Evolutionary conservation across 1,140 invertebrate genomes (phyloP).

Genomic region (Bombus balteatus): DNA sequence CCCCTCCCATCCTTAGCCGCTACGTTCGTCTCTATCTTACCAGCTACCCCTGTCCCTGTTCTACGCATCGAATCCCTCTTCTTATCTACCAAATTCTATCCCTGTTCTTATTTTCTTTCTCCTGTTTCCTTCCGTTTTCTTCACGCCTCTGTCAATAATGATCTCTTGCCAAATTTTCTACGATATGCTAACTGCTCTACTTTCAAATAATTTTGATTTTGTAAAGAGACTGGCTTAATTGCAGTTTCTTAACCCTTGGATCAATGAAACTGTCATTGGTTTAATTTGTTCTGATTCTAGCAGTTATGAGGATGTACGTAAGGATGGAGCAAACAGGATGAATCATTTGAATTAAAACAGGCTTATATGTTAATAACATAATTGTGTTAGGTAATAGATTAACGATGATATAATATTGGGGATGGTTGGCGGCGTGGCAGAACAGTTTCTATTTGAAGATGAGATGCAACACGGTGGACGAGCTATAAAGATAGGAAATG

Average conservation of each 20-base stretch:
- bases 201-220: not conserved
- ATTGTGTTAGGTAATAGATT: conserved; percentile 38
- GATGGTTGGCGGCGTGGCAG: conserved; percentile 26
- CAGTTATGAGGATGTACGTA: not conserved
- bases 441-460: conserved; percentile 78
- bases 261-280: not conserved
- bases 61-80: not conserved
- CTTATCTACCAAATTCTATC: conserved; percentile 7
- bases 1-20: not conserved
- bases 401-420: conserved; percentile 44
- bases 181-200: not conserved
- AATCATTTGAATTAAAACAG: not conserved
- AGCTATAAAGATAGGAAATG: conserved; percentile 69
- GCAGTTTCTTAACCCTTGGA: not conserved
- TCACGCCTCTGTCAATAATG: not conserved
- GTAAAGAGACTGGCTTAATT: not conserved
- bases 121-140: not conserved
- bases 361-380: conserved; percentile 1
- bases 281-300: not conserved
- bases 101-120: not conserved
- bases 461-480: conserved; percentile 75
- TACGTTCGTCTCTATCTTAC: conserved; percentile 55
- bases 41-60: not conserved
- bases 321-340: not conserved
- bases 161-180: not conserved